A percentile compares a stretch with the other conserved stretches of the same genome.
phyloP scores from a whole-genome alignment of 2,113 vertebrate genomes.

The Dolichallabes microphthalmus region DNA sequence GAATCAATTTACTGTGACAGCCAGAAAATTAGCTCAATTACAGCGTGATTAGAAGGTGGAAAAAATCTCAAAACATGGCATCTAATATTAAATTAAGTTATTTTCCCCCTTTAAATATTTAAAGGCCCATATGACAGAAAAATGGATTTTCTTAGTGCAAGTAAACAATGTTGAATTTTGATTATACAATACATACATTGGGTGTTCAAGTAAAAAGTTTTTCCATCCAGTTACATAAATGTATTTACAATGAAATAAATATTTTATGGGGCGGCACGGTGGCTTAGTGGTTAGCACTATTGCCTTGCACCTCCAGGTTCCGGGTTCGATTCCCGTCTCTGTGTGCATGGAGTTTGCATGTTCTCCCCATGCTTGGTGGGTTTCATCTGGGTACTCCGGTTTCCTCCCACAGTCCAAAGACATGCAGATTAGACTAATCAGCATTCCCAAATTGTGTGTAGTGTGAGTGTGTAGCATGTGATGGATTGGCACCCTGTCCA shows the following conservation, averaged over 20 bases:
- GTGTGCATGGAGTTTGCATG: no score
- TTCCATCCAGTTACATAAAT: neutral
- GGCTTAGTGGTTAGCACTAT: no score
- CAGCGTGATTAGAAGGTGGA: neutral
- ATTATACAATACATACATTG: neutral
- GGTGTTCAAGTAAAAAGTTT: neutral
- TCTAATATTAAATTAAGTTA: neutral
- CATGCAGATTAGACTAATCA: no score
- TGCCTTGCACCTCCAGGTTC: no score
- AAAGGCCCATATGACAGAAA: neutral
- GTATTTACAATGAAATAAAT: neutral
- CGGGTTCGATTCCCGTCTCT: no score
- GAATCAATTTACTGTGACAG: constrained; percentile 20
- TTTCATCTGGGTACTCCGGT: no score
- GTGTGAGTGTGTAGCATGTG: no score
- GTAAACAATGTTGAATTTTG: neutral
- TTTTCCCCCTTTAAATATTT: neutral
- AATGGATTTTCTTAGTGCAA: neutral
- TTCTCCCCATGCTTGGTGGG: no score
- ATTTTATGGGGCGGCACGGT: no score
- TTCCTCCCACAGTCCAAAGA: no score
- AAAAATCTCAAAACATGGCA: neutral
- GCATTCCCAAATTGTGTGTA: no score
- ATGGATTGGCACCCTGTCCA: no score
- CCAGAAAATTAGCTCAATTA: constrained; percentile 10